Evolutionary conservation across 2,113 vertebrate genomes (phyloP).

Genomic region (Sisor rabdophorus): DNA sequence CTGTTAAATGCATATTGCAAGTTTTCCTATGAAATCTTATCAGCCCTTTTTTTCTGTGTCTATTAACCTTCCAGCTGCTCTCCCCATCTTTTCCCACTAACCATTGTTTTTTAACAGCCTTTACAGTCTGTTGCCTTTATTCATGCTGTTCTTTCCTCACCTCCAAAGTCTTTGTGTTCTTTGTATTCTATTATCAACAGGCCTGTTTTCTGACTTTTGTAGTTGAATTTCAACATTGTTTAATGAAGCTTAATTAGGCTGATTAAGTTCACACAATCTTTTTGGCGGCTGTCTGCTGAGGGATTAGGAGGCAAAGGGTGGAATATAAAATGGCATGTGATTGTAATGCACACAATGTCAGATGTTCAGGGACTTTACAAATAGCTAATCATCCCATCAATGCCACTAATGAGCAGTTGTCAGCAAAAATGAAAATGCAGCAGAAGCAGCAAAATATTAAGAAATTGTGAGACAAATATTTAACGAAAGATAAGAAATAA

Average conservation of each 20-base stretch:
- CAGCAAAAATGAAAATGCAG: conserved; percentile 36
- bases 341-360: conserved; percentile 88
- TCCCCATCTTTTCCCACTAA: neutral
- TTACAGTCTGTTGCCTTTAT: conserved; percentile 20
- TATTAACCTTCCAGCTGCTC: neutral
- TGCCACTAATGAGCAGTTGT: conserved; percentile 81
- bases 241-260: conserved; percentile 87
- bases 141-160: conserved; percentile 21
- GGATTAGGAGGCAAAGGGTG: conserved; percentile 69
- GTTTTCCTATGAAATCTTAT: neutral
- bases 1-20: neutral
- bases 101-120: conserved; percentile 16
- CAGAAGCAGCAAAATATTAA: conserved; percentile 14
- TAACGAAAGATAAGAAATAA: neutral
- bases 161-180: conserved; percentile 45
- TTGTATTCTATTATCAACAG: conserved; percentile 52
- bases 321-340: conserved; percentile 81
- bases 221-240: conserved; percentile 68
- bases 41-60: neutral
- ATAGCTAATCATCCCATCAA: conserved; percentile 86
- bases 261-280: conserved; percentile 71
- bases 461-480: conserved; percentile 26
- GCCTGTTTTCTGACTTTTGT: conserved; percentile 48
- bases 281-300: conserved; percentile 51
- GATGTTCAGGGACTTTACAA: conserved; percentile 78